Evolutionary conservation across 2,888 invertebrate species (phyloP).

Genomic region (Eurois occulta): DNA sequence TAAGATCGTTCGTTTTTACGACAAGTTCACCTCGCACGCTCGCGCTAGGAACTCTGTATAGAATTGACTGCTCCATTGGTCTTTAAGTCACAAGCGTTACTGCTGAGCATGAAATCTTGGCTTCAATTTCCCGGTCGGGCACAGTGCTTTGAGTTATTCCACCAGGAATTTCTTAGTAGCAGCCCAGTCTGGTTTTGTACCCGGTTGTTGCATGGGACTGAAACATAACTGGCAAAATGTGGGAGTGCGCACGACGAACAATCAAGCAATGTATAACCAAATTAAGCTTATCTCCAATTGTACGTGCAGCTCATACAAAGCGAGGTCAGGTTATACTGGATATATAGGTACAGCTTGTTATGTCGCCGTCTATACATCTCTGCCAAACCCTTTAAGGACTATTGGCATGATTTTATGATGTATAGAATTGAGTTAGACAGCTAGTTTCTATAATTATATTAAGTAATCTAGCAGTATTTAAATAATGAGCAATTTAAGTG

Average conservation of each 20-base stretch:
- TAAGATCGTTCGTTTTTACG: too few relatives aligned
- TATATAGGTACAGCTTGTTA: too few relatives aligned
- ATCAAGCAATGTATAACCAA: too few relatives aligned
- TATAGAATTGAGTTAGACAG: not conserved
- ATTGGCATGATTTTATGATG: not conserved
- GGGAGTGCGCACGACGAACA: too few relatives aligned
- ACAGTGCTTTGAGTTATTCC: not conserved
- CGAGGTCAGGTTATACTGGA: too few relatives aligned
- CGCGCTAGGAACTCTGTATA: not conserved
- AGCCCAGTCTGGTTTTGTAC: not conserved
- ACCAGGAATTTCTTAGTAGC: not conserved
- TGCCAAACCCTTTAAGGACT: not conserved
- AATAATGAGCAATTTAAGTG: constrained; percentile 21
- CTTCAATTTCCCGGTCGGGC: not conserved
- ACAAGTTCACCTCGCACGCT: too few relatives aligned
- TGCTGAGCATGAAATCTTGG: not conserved
- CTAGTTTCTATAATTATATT: too few relatives aligned
- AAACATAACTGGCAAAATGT: not conserved
- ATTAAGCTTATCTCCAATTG: too few relatives aligned
- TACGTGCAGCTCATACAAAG: too few relatives aligned
- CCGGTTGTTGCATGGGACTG: not conserved
- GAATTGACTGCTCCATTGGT: not conserved
- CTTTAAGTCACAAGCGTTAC: not conserved
- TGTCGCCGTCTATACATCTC: not conserved
- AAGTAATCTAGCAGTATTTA: constrained; percentile 41